Evolutionary conservation across 2,113 vertebrate species (phyloP), one percentile per base, ranked within the genome.

Genomic region (Chloroceryle aenea): DNA sequence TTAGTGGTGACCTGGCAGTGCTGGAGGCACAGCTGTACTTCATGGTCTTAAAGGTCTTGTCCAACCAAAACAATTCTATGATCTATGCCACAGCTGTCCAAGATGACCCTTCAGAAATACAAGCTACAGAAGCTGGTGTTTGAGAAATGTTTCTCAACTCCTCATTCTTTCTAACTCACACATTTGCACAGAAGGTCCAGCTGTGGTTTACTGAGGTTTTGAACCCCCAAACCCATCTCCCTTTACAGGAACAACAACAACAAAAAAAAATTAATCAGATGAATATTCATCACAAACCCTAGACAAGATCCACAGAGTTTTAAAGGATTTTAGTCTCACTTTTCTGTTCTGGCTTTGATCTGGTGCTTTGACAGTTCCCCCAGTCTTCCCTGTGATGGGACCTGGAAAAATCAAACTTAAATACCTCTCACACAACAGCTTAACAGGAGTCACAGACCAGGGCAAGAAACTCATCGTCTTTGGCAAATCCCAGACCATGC

Each of bases 151-250:
- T 56, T 62, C 50, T 53, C 12, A 53, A 15, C 25, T 23, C n/a
- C 34, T 77, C 58, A 3, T 5, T 34, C 48, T 12, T 53, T 67
- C 22, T 36, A 66, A 58, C 7, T 10, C 10, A 6, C n/a, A 15
- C 12, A 2, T 5, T 2, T 40, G 42, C 2, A 0, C 20, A 40
- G 26, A 43, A 56, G 36, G 78, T 47, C 32, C 8, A 7, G 23
- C 8, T 3, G 1, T 10, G 36, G 19, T 36, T 81, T 16, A 68
- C 6, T 4, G 5, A 38, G 59, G 59, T 26, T 62, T 63, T 42
- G 66, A 82, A 73, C 12, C 30, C 38, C 55, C 52, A 67, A 90
- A 19, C 43, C 18, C 4, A 0, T 10, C 4, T 40, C 32, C 53
- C 38, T 45, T 43, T 6, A 30, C 26, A 26, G 18, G 43, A 69